Base-by-base conservation (phyloP, 2,797 vertebrate species). In the Phaenicophaeus curvirostris region DNA sequence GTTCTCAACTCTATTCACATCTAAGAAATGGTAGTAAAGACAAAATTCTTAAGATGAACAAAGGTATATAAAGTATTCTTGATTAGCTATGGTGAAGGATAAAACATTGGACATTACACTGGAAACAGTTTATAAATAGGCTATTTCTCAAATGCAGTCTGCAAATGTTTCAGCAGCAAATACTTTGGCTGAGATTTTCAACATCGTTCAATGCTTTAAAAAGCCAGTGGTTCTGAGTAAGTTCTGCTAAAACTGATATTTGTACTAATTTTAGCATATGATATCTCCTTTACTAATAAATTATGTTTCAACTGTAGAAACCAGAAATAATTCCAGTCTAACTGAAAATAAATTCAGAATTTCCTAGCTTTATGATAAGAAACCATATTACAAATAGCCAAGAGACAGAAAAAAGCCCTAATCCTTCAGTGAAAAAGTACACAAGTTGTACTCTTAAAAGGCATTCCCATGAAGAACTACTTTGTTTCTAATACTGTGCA, bases 331-430 rank as follows among this genome's bases (percentile, higher is more conserved):
- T 61, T 84, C 37, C 21, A 50, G 17, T 8, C 15, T 27, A 58
- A 77, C 1, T 6, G 13, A 57, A 48, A 84, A 72, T 2, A 31
- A 63, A 1, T 7, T 62, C 31, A 71, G 30, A 9, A 63, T 82
- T 79, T 30, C n/a, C 21, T 68, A 37, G 30, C 28, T 80, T 63
- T 23, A 25, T 4, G 13, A 12, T 0, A 2, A 78, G 21, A 86
- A 91, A 66, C 8, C 16, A 27, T 18, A 25, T 33, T 6, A 35
- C 24, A 55, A 69, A 68, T 1, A 65, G 19, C 51, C n/a, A 39
- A 20, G 2, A n/a, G 41, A 63, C 0, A 62, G 51, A 78, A 81
- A 51, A 25, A 21, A 3, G 0, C 18, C 4, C 18, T 30, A 48
- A 74, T n/a, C 55, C 51, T 86, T 61, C 89, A 54, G 69, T 31